A percentile compares a stretch with the other conserved stretches of the same genome.
Conservation (phyloP, 2,888 invertebrate genomes). For the Drosophila flavopinicola region DNA sequence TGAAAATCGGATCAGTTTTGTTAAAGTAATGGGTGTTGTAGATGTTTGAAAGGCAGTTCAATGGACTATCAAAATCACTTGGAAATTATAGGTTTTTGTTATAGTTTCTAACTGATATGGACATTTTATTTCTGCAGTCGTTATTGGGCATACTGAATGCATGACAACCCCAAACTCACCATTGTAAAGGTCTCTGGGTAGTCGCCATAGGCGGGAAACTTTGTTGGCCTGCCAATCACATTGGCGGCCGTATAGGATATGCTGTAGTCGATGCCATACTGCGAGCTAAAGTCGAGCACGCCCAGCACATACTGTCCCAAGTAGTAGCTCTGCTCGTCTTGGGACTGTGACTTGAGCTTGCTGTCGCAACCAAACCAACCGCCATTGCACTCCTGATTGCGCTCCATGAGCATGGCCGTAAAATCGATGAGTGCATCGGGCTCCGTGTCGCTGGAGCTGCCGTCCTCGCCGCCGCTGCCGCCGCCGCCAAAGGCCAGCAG, state of each 20-base stretch:
- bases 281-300: constrained; percentile 93
- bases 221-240: constrained; percentile 92
- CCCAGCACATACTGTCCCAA: constrained; percentile 91
- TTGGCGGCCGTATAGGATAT: constrained; percentile 95
- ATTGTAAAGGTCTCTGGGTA: constrained; percentile 95
- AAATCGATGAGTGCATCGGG: constrained; percentile 73
- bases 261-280: constrained; percentile 94
- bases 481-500: constrained; percentile 50
- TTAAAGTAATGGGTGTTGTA: no score
- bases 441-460: constrained; percentile 51
- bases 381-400: constrained; percentile 27
- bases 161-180: constrained; percentile 86
- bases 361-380: constrained; percentile 38
- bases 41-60: no score
- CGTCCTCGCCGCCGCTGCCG: constrained; percentile 48
- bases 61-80: no score
- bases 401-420: constrained; percentile 53
- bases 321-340: constrained; percentile 58
- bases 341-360: constrained; percentile 37
- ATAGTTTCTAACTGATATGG: no score
- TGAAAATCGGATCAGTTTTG: no score
- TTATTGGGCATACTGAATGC: not conserved
- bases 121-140: no score
- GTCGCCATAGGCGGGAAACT: constrained; percentile 95
- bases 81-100: no score